Base-by-base conservation (phyloP, 2,797 vertebrate species). In the Lagocephalus sceleratus region DNA sequence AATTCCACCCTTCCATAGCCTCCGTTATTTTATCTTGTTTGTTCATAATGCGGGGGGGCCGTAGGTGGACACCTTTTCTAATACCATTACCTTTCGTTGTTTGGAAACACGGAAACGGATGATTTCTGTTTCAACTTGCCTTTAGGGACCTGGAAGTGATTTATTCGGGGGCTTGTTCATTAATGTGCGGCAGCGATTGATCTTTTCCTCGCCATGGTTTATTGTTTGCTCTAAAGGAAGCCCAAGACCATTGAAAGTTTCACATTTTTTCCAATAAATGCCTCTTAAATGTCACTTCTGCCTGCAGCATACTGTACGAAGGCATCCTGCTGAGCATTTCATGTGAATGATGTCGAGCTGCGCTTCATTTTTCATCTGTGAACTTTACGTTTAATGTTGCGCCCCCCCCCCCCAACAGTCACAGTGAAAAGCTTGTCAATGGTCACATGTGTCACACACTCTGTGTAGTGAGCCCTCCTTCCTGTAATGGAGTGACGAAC, bases 401-500 rank as follows among this genome's bases (percentile, higher is more conserved):
- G 79, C 71, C 62, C 48, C 82, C 80, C 71, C 63, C 53, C 65
- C 69, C 63, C 25, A 5, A 20, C 5, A 26, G 22, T 16, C 45
- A 10, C 45, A 26, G 9, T 6, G 21, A 57, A 71, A 78, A 42
- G 63, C 76, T 68, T 61, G 65, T 75, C 78, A 55, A 54, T 43
- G 78, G 68, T 67, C 78, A 50, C 76, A 68, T 73, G 77, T 81
- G 79, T 82, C 87, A 81, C 49, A 23, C 54, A 32, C 74, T 54
- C 41, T 20, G 32, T 11, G 69, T 61, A 82, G 75, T 79, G 78
- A 83, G 79, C 69, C 23, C 23, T 76, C 26, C 44, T 75, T 75
- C 54, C 42, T 51, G 83, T 87, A 82, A 90, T 87, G 82, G 82
- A 89, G 86, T 86, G 85, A 86, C 67, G 50, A 73, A 80, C 68